A percentile compares a stretch with the other conserved stretches of the same genome.
These are phyloP conservation scores for Amphiprion clarkii DNA, from an alignment of 2,797 vertebrate species.

Conservation along the genomic window DNA sequence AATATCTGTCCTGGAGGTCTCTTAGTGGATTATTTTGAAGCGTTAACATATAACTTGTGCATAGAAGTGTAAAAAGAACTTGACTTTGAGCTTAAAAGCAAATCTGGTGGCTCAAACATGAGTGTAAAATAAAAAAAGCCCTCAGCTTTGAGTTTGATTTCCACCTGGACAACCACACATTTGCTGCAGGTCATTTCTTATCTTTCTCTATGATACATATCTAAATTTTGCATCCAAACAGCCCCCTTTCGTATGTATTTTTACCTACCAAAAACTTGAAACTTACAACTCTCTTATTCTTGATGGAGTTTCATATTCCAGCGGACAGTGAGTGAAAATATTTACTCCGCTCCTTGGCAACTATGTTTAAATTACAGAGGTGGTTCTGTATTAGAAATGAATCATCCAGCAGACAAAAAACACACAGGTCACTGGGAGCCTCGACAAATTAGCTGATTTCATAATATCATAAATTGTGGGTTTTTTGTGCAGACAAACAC, in stretches of 20 bases:
- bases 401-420: no score
- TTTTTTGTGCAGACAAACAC: no score
- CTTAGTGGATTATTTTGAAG: neutral
- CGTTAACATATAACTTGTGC: neutral
- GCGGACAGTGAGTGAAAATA: neutral
- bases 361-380: neutral
- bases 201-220: no score
- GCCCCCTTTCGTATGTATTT: neutral
- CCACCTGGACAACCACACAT: no score
- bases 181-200: no score
- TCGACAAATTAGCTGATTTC: no score
- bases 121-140: no score
- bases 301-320: neutral
- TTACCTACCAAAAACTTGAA: neutral
- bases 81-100: no score
- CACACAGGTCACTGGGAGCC: neutral
- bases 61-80: no score
- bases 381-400: neutral
- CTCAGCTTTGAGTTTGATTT: no score
- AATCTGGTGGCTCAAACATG: no score
- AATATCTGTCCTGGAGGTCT: neutral
- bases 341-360: neutral
- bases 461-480: neutral
- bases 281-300: neutral
- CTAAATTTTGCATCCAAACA: no score